Conservation (phyloP, 2,888 invertebrate species). For the Ptychoptera contaminata region DNA sequence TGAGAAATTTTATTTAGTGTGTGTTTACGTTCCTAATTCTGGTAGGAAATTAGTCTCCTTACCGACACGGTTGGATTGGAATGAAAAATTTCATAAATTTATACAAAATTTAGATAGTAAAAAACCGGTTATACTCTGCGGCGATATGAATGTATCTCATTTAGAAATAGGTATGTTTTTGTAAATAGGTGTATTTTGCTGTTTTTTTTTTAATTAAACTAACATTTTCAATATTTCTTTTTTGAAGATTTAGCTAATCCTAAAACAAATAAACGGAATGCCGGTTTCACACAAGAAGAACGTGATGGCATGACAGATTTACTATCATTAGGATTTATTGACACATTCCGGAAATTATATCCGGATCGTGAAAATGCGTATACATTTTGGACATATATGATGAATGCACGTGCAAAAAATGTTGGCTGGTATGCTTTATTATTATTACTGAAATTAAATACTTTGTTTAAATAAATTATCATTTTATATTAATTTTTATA, state of each 20-base stretch:
- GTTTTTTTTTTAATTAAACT: constrained; percentile 3
- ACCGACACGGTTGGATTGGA: constrained; percentile 81
- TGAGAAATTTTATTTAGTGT: constrained; percentile 76
- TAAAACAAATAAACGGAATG: constrained; percentile 77
- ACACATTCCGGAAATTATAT: constrained; percentile 74
- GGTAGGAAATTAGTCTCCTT: constrained; percentile 77
- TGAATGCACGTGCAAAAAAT: constrained; percentile 72
- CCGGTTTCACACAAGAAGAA: constrained; percentile 93
- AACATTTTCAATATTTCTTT: constrained; percentile 27
- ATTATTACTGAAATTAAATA: constrained; percentile 35
- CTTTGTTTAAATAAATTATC: constrained; percentile 5
- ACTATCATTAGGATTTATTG: constrained; percentile 66
- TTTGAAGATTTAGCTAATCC: constrained; percentile 74
- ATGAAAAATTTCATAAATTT: constrained; percentile 62
- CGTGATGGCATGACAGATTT: constrained; percentile 79
- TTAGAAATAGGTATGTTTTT: constrained; percentile 61
- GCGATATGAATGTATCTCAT: constrained; percentile 97
- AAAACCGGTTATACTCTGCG: constrained; percentile 90
- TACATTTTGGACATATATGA: constrained; percentile 93
- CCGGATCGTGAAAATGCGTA: constrained; percentile 71
- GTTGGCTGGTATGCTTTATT: constrained; percentile 82
- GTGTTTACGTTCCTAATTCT: constrained; percentile 90
- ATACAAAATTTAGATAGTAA: constrained; percentile 63
- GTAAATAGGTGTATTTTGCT: neutral
- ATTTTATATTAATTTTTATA: constrained; percentile 35